Conservation (phyloP, 2,797 vertebrate species). For the Pseudotriccus pelzelni region DNA sequence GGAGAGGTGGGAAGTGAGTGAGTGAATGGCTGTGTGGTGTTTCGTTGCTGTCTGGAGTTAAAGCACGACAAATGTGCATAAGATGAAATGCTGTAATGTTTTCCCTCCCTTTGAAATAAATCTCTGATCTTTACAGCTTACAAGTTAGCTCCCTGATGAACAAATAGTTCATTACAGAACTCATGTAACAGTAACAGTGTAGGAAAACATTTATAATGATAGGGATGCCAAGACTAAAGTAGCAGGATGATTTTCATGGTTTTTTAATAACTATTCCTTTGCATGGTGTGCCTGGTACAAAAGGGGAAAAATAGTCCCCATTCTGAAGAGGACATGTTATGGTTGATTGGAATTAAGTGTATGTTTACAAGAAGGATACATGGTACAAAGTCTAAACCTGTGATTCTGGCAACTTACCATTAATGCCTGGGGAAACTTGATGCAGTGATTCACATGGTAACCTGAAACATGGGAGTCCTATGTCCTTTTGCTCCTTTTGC, state of each 20-base stretch:
- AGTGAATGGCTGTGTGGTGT: not conserved
- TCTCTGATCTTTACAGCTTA: constrained; percentile 47
- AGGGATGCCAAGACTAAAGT: not conserved
- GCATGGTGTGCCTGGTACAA: not conserved
- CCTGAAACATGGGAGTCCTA: not conserved
- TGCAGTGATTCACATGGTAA: not conserved
- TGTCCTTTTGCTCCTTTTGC: not conserved
- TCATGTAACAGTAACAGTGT: not conserved
- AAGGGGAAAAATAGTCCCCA: not conserved
- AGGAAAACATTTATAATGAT: constrained; percentile 30
- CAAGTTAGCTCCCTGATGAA: constrained; percentile 19
- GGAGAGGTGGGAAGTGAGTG: not conserved
- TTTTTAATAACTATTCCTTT: constrained; percentile 22
- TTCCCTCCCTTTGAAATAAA: constrained; percentile 53
- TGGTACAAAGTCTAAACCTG: not conserved
- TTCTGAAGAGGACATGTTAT: not conserved
- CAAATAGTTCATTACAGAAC: constrained; percentile 40
- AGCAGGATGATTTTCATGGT: not conserved
- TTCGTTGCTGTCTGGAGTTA: not conserved
- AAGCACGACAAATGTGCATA: not conserved
- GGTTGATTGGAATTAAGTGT: not conserved
- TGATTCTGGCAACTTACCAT: not conserved
- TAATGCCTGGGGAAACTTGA: not conserved
- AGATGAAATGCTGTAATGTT: constrained; percentile 38
- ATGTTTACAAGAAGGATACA: not conserved